Percentiles rank a stretch among this genome's conserved stretches.
phyloP scores from a whole-genome alignment of 2,797 vertebrate genomes.

The Hirundo rustica region DNA sequence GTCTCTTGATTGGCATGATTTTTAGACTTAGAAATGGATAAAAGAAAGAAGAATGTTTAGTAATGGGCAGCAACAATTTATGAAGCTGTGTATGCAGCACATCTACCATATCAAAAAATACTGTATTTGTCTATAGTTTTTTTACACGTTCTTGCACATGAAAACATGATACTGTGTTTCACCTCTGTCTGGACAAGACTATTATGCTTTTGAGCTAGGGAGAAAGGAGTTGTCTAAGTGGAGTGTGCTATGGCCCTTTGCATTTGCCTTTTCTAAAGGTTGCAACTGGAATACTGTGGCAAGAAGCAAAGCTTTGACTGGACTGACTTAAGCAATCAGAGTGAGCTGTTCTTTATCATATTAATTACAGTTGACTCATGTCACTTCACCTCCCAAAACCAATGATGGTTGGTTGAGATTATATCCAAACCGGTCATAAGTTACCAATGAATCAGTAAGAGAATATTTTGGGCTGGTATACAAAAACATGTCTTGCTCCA shows the following conservation, averaged over 20 bases:
- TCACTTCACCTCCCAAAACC: not conserved
- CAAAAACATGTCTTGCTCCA: slow-evolving; percentile 39
- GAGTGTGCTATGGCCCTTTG: not conserved
- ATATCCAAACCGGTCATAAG: slow-evolving; percentile 38
- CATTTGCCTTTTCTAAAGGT: not conserved
- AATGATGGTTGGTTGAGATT: slow-evolving; percentile 14
- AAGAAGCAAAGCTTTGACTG: not conserved
- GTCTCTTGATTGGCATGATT: not conserved
- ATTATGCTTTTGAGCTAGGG: not conserved
- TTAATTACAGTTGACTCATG: slow-evolving; percentile 22
- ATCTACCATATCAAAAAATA: not conserved
- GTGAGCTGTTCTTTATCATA: slow-evolving; percentile 27
- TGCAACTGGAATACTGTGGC: not conserved
- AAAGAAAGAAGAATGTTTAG: not conserved
- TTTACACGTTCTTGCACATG: not conserved
- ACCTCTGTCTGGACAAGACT: not conserved
- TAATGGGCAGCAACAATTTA: not conserved
- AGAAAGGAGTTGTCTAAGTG: not conserved
- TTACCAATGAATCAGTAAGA: slow-evolving; percentile 41
- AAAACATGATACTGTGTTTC: not conserved
- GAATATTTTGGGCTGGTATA: slow-evolving; percentile 20
- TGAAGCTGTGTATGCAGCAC: not conserved
- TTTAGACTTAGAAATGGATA: not conserved
- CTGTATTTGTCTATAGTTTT: not conserved
- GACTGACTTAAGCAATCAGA: not conserved